Conservation (phyloP, 1,140 invertebrate genomes). For the Drosophila mojavensis region DNA sequence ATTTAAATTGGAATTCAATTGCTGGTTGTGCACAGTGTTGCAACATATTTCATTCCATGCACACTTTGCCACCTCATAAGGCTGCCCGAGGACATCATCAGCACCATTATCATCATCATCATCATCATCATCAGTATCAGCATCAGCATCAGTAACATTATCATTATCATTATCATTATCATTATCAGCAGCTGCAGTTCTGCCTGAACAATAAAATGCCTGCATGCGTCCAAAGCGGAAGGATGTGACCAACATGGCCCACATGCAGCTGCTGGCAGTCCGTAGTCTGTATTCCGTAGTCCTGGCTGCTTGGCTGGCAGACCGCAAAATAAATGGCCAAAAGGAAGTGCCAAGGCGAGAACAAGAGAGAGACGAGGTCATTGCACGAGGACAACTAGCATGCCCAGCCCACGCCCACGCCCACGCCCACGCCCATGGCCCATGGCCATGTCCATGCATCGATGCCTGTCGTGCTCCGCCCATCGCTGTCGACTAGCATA, state of each 20-base stretch:
- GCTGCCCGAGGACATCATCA: conserved; percentile 16
- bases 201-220: conserved; percentile 36
- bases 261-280: conserved; percentile 45
- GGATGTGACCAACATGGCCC: conserved; percentile 36
- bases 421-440: too few relatives aligned
- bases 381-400: conserved; percentile 1
- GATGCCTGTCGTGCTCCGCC: too few relatives aligned
- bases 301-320: conserved; percentile 14
- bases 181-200: background rate
- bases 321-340: conserved; percentile 64
- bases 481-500: too few relatives aligned
- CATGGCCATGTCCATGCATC: too few relatives aligned
- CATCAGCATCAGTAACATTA: background rate
- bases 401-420: background rate
- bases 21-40: conserved; percentile 33
- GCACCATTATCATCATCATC: background rate
- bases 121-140: background rate
- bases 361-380: conserved; percentile 18
- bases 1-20: conserved; percentile 68
- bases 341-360: conserved; percentile 56
- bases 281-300: too few relatives aligned
- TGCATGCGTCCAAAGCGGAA: conserved; percentile 28
- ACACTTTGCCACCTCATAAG: conserved; percentile 10
- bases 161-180: background rate
- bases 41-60: conserved; percentile 38